Conservation (phyloP, 2,888 invertebrate species). For the Gari tellinella region DNA sequence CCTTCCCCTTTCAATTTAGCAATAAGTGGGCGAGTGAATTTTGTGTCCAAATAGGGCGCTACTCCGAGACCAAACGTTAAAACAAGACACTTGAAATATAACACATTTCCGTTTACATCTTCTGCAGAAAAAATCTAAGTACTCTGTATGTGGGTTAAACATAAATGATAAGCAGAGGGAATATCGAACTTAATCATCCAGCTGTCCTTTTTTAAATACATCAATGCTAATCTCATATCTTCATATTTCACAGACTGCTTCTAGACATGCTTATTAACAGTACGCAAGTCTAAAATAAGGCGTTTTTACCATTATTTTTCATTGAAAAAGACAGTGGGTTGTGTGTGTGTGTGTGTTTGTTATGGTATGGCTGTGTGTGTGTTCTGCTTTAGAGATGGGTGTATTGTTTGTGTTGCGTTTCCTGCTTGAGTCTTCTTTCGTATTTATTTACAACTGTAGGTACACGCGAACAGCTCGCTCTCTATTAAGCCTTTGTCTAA, state of each 20-base stretch:
- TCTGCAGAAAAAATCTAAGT: constrained; percentile 26
- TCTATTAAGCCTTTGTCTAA: no score
- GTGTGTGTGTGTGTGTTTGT: no score
- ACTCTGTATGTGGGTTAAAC: constrained; percentile 14
- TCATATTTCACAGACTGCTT: constrained; percentile 27
- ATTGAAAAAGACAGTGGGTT: constrained; percentile 36
- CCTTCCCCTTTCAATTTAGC: constrained; percentile 23
- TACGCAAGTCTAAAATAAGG: constrained; percentile 30
- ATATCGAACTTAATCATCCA: constrained; percentile 26
- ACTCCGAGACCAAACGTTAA: constrained; percentile 22
- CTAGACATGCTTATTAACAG: constrained; percentile 23
- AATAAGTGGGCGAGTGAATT: constrained; percentile 13
- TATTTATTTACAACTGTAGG: no score
- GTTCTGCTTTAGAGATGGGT: no score
- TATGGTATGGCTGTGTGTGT: no score
- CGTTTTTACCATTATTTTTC: constrained; percentile 21
- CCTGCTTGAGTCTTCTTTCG: no score
- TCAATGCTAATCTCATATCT: constrained; percentile 14
- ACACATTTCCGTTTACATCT: neutral
- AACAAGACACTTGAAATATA: constrained; percentile 23
- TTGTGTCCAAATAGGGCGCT: constrained; percentile 15
- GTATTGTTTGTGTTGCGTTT: no score
- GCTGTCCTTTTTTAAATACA: constrained; percentile 7
- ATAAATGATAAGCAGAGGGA: constrained; percentile 29
- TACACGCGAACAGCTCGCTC: no score